These are phyloP conservation scores for Helogale parvula DNA, from an alignment of 2,113 vertebrate genomes.

Conservation along the genomic window DNA sequence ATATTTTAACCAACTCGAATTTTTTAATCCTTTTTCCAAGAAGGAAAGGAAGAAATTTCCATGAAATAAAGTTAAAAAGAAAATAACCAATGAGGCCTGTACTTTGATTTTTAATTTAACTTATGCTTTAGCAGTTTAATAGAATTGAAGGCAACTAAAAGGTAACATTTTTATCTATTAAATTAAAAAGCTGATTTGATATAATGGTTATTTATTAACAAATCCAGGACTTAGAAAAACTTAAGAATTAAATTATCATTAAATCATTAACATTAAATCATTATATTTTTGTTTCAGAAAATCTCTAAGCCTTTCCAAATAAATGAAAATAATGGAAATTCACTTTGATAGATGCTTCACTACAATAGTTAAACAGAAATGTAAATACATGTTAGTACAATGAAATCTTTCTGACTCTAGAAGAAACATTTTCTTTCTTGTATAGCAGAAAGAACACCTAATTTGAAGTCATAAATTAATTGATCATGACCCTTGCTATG, in stretches of 20 bases:
- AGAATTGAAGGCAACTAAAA: conserved; percentile 10
- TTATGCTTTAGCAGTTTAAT: background rate
- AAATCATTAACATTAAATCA: background rate
- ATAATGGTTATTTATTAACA: background rate
- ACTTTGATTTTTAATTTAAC: conserved; percentile 3
- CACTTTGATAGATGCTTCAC: background rate
- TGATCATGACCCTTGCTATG: background rate
- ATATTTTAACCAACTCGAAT: background rate
- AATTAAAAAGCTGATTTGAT: background rate
- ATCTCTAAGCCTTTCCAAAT: background rate
- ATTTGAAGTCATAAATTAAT: background rate
- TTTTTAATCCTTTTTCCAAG: background rate
- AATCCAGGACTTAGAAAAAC: background rate
- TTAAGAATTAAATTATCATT: background rate
- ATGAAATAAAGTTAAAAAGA: background rate
- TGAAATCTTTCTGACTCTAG: background rate
- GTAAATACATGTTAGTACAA: background rate
- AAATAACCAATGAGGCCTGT: background rate
- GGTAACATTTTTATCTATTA: background rate
- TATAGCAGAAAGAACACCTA: background rate
- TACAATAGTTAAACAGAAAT: conserved; percentile 14
- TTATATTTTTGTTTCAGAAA: conserved; percentile 16
- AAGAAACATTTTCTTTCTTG: background rate
- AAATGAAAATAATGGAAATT: background rate
- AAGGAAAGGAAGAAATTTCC: conserved; percentile 11